phyloP scores from a whole-genome alignment of 2,888 invertebrate species.

The Octodonta nipae region DNA sequence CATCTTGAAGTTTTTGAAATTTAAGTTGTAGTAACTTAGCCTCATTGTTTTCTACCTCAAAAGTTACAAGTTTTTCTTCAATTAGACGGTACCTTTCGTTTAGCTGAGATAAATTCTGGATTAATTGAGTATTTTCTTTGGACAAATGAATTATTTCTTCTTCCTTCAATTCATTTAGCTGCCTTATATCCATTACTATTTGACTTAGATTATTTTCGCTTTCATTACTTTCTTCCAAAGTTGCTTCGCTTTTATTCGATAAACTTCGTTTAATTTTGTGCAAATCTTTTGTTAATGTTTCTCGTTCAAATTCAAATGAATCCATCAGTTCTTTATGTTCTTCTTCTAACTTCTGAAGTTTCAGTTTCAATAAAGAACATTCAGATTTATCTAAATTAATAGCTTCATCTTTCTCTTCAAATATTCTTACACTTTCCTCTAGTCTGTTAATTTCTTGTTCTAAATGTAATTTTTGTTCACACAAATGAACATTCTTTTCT shows the following conservation, averaged over 20 bases:
- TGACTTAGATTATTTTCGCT: conserved; percentile 4
- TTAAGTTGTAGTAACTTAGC: conserved; percentile 16
- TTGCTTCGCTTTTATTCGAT: neutral
- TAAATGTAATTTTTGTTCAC: conserved; percentile 10
- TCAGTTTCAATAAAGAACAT: conserved; percentile 14
- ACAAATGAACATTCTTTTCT: conserved; percentile 8
- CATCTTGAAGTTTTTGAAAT: conserved; percentile 15
- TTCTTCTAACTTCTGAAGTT: conserved; percentile 17
- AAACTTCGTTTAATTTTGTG: neutral
- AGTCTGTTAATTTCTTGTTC: conserved; percentile 14
- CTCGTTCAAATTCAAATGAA: conserved; percentile 16
- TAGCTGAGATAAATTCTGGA: conserved; percentile 13
- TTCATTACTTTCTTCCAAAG: neutral
- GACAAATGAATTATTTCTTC: conserved; percentile 11
- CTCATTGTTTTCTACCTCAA: conserved; percentile 13
- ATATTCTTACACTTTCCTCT: conserved; percentile 12
- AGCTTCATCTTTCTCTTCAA: conserved; percentile 15
- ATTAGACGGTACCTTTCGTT: conserved; percentile 14
- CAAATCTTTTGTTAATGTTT: conserved; percentile 5
- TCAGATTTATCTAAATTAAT: conserved; percentile 14
- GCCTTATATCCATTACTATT: neutral
- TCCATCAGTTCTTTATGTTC: conserved; percentile 15
- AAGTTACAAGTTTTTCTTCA: conserved; percentile 14
- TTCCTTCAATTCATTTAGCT: conserved; percentile 5
- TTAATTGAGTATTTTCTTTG: conserved; percentile 12